A percentile compares a stretch with the other conserved stretches of the same genome.
Conservation (phyloP, 64 coral and sea anemone genomes). For the Catalaphyllia jardinei region DNA sequence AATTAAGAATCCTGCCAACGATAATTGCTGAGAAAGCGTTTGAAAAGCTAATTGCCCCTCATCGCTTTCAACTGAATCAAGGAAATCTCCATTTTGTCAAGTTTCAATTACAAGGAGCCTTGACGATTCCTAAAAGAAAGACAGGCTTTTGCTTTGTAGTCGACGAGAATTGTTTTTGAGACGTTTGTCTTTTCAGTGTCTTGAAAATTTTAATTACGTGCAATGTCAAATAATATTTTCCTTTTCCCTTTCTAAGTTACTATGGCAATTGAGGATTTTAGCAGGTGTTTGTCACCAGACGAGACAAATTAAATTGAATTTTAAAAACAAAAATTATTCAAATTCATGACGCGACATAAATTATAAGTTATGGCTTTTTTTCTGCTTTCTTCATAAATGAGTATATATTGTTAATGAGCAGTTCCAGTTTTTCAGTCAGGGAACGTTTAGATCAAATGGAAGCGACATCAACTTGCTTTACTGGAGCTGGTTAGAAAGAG, state of each 20-base stretch:
- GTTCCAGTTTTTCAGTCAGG: no score
- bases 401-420: no score
- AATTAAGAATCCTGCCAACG: constrained; percentile 12
- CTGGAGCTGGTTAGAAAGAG: no score
- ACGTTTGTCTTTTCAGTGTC: neutral
- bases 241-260: constrained; percentile 1
- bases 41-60: neutral
- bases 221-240: neutral
- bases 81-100: neutral
- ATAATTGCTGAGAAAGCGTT: constrained; percentile 10
- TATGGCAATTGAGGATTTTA: neutral
- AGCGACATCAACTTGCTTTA: no score
- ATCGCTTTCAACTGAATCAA: neutral
- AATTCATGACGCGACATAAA: neutral
- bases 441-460: no score
- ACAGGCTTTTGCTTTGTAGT: neutral
- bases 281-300: constrained; percentile 15
- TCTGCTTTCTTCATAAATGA: no score
- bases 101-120: neutral
- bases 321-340: neutral
- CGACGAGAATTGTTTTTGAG: neutral
- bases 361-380: no score
- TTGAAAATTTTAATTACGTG: constrained; percentile 11
- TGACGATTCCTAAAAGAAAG: neutral
- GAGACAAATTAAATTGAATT: neutral